phyloP scores from a whole-genome alignment of 2,113 vertebrate genomes.

The Microcebus lehilahytsara region DNA sequence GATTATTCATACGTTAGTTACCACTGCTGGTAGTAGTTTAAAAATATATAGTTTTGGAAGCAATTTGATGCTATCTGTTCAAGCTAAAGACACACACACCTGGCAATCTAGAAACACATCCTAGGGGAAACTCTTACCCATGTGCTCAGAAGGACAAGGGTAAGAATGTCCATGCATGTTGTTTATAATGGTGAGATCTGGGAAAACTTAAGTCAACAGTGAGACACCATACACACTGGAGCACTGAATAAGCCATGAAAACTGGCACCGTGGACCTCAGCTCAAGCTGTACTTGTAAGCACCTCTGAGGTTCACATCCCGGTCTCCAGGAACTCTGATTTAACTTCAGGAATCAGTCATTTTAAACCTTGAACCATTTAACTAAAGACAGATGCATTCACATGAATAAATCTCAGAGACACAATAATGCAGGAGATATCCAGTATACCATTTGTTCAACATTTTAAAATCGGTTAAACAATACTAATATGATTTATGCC shows the following conservation, averaged over 20 bases:
- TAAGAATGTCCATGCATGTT: background rate
- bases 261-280: background rate
- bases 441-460: background rate
- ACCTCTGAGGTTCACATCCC: background rate
- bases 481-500: background rate
- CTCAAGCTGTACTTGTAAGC: too few relatives aligned
- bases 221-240: background rate
- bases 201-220: background rate
- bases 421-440: background rate
- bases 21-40: background rate
- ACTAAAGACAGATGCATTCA: background rate
- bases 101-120: background rate
- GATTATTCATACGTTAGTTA: background rate
- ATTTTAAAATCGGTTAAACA: background rate
- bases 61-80: background rate
- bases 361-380: background rate
- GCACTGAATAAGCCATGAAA: background rate
- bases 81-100: background rate
- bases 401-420: background rate
- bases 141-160: background rate
- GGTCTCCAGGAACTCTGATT: background rate
- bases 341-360: background rate
- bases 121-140: rapidly evolving
- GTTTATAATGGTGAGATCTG: background rate
- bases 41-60: background rate